Percentiles rank a stretch among this genome's conserved stretches.
Evolutionary conservation across 1,140 invertebrate genomes (phyloP).

Genomic region (Magallana gigas): DNA sequence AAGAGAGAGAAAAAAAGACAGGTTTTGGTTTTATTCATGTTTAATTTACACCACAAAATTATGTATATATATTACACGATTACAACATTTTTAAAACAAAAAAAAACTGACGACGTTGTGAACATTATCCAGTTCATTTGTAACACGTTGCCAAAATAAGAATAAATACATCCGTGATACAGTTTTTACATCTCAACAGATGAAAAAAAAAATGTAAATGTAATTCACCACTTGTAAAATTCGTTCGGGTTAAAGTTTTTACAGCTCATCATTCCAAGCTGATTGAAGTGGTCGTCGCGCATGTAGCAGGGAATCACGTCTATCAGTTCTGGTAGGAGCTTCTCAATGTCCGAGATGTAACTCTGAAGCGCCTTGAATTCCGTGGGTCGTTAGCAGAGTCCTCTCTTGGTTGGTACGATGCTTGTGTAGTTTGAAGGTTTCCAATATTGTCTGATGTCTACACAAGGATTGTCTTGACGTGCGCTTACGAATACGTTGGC

Average conservation of each 20-base stretch:
- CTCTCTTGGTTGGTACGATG: constrained; percentile 41
- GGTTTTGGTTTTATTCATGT: too few relatives aligned
- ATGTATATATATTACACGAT: too few relatives aligned
- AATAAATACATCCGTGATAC: too few relatives aligned
- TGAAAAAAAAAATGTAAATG: neutral
- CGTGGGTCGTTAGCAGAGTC: constrained; percentile 17
- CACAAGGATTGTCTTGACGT: constrained; percentile 24
- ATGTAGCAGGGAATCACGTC: constrained; percentile 38
- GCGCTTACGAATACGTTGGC: constrained; percentile 17
- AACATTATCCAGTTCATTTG: too few relatives aligned
- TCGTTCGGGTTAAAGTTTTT: constrained; percentile 35
- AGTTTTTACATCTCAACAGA: too few relatives aligned
- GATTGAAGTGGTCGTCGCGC: constrained; percentile 34
- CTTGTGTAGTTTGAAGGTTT: constrained; percentile 38
- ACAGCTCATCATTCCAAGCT: constrained; percentile 29
- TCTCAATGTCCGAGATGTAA: neutral
- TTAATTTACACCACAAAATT: too few relatives aligned
- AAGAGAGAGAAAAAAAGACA: too few relatives aligned
- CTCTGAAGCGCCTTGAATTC: neutral
- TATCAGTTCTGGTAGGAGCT: constrained; percentile 22
- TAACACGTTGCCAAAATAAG: too few relatives aligned
- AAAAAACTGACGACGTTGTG: too few relatives aligned
- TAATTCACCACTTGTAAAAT: constrained; percentile 34
- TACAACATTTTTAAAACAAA: too few relatives aligned
- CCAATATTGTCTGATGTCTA: constrained; percentile 50